Percentiles rank a stretch among this genome's conserved stretches.
These are phyloP conservation scores for Bubo bubo DNA, from an alignment of 2,113 vertebrate genomes.

Conservation along the genomic window DNA sequence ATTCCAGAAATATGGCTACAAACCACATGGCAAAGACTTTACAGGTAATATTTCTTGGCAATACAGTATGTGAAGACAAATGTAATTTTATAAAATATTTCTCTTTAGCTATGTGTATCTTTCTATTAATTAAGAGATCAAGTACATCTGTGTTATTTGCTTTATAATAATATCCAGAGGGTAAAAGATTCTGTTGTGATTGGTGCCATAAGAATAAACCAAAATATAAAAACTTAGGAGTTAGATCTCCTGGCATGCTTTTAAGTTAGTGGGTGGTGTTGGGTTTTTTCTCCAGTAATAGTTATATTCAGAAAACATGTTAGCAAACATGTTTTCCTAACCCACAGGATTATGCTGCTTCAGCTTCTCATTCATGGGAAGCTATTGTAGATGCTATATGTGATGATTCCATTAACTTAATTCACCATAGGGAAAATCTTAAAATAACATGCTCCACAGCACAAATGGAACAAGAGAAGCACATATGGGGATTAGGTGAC, in stretches of 20 bases:
- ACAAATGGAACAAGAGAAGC: background rate
- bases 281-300: background rate
- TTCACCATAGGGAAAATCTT: background rate
- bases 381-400: background rate
- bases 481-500: fast-evolving
- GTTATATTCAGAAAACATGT: background rate
- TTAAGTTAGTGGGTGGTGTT: background rate
- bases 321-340: background rate
- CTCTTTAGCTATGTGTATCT: background rate
- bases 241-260: background rate
- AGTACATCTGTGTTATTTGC: background rate
- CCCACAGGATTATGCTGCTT: background rate
- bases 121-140: background rate
- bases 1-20: constrained; percentile 86
- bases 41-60: constrained; percentile 71
- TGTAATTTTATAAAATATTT: background rate
- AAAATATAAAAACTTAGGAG: background rate
- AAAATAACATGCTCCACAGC: background rate
- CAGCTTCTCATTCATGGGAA: background rate
- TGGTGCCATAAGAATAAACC: background rate
- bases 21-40: constrained; percentile 37
- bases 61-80: background rate
- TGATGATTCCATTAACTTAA: background rate
- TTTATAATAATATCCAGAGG: background rate
- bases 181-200: background rate